Evolutionary conservation across 2,113 vertebrate genomes (phyloP).

Genomic region (Regulus satrapa): DNA sequence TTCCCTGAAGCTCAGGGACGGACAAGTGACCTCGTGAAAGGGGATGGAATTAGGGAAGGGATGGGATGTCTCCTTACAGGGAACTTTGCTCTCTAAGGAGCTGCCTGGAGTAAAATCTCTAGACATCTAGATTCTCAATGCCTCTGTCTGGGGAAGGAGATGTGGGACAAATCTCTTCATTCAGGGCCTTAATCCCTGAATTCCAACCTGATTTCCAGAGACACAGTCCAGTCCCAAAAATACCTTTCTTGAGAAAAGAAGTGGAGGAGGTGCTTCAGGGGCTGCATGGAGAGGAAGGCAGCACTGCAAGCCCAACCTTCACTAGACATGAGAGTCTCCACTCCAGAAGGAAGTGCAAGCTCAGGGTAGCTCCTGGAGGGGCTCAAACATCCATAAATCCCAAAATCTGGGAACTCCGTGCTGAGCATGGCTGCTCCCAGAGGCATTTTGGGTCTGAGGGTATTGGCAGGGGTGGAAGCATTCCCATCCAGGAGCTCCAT

Average conservation of each 20-base stretch:
- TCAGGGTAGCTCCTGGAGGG: neutral
- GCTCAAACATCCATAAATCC: neutral
- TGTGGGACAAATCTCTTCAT: neutral
- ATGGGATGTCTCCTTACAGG: neutral
- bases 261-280: neutral
- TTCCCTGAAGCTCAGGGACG: fast-evolving
- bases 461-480: neutral
- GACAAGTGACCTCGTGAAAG: neutral
- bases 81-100: neutral
- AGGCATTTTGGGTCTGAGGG: neutral
- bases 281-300: fast-evolving
- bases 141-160: neutral
- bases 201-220: neutral
- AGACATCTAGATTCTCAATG: fast-evolving
- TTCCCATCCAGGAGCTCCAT: neutral
- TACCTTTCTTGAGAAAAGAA: neutral
- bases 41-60: neutral
- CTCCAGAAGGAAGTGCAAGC: neutral
- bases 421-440: neutral
- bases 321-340: neutral
- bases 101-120: neutral
- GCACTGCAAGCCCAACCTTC: neutral
- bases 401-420: neutral
- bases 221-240: neutral
- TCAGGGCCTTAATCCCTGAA: neutral